Base-by-base conservation (phyloP, 2,113 vertebrate species). In the Talpa occidentalis region DNA sequence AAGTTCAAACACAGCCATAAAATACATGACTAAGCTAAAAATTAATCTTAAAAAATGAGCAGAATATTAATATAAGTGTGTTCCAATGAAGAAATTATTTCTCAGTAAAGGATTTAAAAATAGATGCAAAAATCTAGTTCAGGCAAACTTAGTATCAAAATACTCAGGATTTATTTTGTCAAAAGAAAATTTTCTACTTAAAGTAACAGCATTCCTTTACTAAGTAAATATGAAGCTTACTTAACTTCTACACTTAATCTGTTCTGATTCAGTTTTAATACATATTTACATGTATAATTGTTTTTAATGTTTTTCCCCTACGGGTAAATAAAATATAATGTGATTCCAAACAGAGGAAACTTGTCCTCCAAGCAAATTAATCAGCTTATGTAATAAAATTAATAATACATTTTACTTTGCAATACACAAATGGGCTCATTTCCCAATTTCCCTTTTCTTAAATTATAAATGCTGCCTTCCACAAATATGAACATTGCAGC, bases 381-480 rank as follows among this genome's bases (percentile, higher is more conserved):
- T 94, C 60, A 94, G 44, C 69, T 95, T 96, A 95, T 85, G 44
- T 94, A 95, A 95, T 81, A 95, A 70, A 92, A 96, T 97, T 95
- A 96, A 94, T 97, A 96, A 94, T 90, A 85, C 32, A 97, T 92
- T 94, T 97, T 92, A 78, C 62, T 92, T 91, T 94, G 67, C 93
- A 96, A 88, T 80, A 85, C 54, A 95, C 60, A 94, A 94, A 85
- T 96, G 60, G 67, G 80, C 28, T 96, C 73, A 95, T 90, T 94
- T 96, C 90, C 92, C 83, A 95, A 21, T 94, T 69, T 64, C 79
- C 40, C 80, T 87, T 90, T 87, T 47, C 88, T 77, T 95, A 90
- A 94, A 96, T 97, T 94, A 94, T 95, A 88, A 96, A 96, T 96
- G 42, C 24, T 77, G 14, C 24, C 54, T 74, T 94, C 66, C 11